Evolutionary conservation across 2,797 vertebrate species (phyloP).

Genomic region (Hemitrygon akajei): DNA sequence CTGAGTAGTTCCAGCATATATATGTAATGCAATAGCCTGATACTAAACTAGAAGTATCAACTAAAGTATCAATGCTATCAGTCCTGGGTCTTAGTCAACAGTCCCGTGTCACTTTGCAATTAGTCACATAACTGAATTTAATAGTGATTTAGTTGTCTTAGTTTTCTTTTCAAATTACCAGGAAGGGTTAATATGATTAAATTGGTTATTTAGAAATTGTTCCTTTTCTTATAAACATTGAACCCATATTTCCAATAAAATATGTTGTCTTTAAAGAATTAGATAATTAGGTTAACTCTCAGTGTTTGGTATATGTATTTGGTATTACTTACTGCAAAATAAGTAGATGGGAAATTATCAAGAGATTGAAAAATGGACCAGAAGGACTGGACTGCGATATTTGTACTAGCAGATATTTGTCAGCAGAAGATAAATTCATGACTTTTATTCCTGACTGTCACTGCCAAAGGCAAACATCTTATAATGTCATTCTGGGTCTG

Average conservation of each 20-base stretch:
- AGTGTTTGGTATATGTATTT: background rate
- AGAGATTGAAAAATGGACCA: background rate
- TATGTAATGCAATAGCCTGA: background rate
- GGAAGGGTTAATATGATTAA: background rate
- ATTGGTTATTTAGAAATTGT: slow-evolving; percentile 15
- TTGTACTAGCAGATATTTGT: background rate
- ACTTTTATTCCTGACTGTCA: slow-evolving; percentile 36
- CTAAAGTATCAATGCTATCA: background rate
- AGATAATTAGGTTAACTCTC: background rate
- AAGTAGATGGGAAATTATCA: background rate
- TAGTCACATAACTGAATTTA: background rate
- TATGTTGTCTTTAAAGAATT: background rate
- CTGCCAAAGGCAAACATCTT: slow-evolving; percentile 47
- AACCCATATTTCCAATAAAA: background rate
- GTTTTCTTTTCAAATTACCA: background rate
- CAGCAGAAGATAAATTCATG: slow-evolving; percentile 8
- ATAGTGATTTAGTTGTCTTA: background rate
- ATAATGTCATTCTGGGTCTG: slow-evolving; percentile 57
- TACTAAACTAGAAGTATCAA: too few relatives aligned
- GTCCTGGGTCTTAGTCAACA: background rate
- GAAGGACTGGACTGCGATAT: background rate
- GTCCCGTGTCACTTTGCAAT: background rate
- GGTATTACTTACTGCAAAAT: background rate
- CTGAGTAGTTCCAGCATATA: background rate
- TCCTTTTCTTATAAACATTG: background rate